Evolutionary conservation across 2,113 vertebrate species (phyloP), one percentile per base, ranked within the genome.

Genomic region (Aegithalos caudatus): DNA sequence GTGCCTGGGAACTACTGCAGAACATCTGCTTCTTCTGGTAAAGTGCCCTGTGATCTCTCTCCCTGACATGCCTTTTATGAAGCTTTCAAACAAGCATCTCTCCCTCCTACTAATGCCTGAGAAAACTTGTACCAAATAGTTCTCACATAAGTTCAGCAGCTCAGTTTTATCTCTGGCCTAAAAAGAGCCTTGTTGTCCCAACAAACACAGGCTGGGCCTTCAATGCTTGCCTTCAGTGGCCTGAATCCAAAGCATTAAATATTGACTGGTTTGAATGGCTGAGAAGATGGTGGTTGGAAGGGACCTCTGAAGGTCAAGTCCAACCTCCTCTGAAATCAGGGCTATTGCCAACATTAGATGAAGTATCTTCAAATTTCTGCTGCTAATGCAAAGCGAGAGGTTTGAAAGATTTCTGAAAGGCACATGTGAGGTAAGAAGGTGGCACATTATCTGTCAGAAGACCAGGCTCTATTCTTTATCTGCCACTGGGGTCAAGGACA

Each of bases 351-450:
- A 15, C 2, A 4, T 62, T 21, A 88, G 29, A 56, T 29, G 37
- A 86, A 70, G 12, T 23, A 18, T 24, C 28, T 91, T 81, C 62
- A 83, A 24, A 80, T 61, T 53, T 48, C n/a, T 77, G 14, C 42
- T 54, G 23, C 27, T 81, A 66, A 73, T 62, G 84, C 1, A 2
- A 86, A 92, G 53, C 1, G 3, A 92, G 58, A 48, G 21, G 9
- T 62, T 65, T 62, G 38, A 88, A 87, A 92, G 48, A 31, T 57
- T 86, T 86, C 33, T 71, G 60, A 56, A 83, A 81, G 82, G n/a
- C 0, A 1, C 16, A 24, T 4, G 40, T 1, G 0, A 70, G 42
- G 23, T 44, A 56, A 71, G 19, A 74, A 78, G 31, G 19, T 74
- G 28, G 37, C 9, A 61, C 17, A 5, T 64, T 45, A 66, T 42